Evolutionary conservation across 2,888 invertebrate genomes (phyloP).

Genomic region (Agrochola litura): DNA sequence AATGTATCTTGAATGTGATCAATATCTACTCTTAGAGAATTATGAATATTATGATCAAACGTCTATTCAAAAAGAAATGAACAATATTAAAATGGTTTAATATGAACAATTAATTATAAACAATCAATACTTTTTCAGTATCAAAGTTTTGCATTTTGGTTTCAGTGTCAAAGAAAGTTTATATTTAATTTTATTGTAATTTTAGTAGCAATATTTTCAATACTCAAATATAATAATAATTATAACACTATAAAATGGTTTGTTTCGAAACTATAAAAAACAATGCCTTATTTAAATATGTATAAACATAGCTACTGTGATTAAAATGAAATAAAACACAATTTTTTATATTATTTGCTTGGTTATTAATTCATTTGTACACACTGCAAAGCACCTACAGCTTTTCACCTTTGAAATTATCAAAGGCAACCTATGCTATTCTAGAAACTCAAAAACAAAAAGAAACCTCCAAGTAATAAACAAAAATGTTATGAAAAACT

Average conservation of each 20-base stretch:
- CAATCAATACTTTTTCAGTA: background rate
- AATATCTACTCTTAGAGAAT: background rate
- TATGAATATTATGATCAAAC: background rate
- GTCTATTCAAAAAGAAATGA: background rate
- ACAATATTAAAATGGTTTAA: background rate
- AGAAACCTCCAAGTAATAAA: background rate
- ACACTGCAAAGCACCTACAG: background rate
- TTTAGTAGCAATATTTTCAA: conserved; percentile 6
- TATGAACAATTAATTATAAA: background rate
- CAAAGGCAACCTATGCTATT: no score
- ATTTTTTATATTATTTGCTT: background rate
- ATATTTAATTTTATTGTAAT: background rate
- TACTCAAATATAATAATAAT: conserved; percentile 17
- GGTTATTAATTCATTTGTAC: background rate
- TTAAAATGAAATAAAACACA: background rate
- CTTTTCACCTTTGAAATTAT: background rate
- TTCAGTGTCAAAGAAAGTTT: no score
- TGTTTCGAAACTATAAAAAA: background rate
- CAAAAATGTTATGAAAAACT: background rate
- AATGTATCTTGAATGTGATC: background rate
- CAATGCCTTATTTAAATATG: background rate
- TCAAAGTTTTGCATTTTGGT: background rate
- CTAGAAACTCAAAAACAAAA: background rate
- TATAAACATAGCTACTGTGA: background rate
- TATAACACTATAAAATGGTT: background rate